Conservation (phyloP, 2,113 vertebrate genomes). For the Brevimyrus niger region DNA sequence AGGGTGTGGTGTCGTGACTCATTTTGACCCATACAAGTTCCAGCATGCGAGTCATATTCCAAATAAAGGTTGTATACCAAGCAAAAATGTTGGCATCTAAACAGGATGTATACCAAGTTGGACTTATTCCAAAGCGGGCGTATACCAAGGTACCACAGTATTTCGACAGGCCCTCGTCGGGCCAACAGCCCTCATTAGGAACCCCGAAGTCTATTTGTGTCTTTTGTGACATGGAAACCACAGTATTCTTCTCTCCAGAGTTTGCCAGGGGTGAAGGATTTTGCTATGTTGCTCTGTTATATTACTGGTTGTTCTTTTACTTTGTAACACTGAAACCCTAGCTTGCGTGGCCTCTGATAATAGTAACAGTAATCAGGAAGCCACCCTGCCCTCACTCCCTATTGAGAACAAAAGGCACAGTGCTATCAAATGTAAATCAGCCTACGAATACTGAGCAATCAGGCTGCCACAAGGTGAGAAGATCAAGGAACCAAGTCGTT, state of each 20-base stretch:
- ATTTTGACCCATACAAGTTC: too few species aligned
- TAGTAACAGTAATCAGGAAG: neutral
- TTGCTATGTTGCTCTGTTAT: neutral
- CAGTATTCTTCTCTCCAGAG: neutral
- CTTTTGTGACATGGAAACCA: neutral
- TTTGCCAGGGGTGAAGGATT: neutral
- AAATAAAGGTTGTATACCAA: too few species aligned
- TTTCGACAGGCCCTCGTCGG: neutral
- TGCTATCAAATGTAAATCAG: neutral
- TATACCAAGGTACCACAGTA: neutral
- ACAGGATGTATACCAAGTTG: too few species aligned
- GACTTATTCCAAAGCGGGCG: too few species aligned
- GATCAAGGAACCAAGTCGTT: neutral
- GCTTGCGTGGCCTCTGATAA: neutral
- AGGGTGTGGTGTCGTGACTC: too few species aligned
- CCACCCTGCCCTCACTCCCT: neutral
- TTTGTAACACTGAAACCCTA: neutral
- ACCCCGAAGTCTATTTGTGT: neutral
- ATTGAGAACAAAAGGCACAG: neutral
- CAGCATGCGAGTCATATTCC: too few species aligned
- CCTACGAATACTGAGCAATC: neutral
- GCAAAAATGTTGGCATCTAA: too few species aligned
- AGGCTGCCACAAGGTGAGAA: neutral
- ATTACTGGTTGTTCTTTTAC: neutral
- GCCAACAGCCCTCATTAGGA: neutral